These are phyloP conservation scores for Laticauda laticaudata DNA, from an alignment of 2,113 vertebrate genomes.

Conservation along the genomic window DNA sequence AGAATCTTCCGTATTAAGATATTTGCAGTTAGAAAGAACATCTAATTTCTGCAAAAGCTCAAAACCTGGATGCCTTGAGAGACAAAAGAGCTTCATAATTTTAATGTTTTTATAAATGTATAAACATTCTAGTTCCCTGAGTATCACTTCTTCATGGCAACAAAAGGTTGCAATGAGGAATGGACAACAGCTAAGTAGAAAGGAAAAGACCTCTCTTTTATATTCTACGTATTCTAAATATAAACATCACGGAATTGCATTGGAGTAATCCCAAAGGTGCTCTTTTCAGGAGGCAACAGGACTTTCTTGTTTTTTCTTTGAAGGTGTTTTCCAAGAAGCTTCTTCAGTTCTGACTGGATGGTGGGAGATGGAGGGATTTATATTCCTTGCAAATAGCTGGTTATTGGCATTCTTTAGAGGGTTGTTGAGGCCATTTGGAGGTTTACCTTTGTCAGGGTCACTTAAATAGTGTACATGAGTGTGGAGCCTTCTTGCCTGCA, in stretches of 20 bases:
- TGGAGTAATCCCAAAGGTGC: neutral
- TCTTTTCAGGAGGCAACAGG: no score
- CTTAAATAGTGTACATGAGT: no score
- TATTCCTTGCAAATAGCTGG: no score
- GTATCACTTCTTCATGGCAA: neutral
- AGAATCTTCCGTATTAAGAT: neutral
- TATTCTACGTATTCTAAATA: neutral
- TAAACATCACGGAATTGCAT: neutral
- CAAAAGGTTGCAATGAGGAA: neutral
- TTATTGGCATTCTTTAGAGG: no score
- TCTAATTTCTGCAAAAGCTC: neutral
- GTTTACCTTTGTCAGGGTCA: no score
- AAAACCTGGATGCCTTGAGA: neutral
- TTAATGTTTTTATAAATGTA: neutral
- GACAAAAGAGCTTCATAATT: neutral
- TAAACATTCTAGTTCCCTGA: neutral
- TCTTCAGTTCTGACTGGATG: no score
- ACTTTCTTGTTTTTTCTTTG: no score
- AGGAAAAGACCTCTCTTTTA: neutral
- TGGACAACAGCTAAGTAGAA: neutral
- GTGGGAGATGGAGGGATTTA: no score
- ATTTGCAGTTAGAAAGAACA: neutral
- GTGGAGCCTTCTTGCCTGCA: no score
- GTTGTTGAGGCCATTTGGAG: no score
- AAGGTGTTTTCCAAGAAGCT: no score